Conservation (phyloP, 2,888 invertebrate species). For the Argyra leucocephala region DNA sequence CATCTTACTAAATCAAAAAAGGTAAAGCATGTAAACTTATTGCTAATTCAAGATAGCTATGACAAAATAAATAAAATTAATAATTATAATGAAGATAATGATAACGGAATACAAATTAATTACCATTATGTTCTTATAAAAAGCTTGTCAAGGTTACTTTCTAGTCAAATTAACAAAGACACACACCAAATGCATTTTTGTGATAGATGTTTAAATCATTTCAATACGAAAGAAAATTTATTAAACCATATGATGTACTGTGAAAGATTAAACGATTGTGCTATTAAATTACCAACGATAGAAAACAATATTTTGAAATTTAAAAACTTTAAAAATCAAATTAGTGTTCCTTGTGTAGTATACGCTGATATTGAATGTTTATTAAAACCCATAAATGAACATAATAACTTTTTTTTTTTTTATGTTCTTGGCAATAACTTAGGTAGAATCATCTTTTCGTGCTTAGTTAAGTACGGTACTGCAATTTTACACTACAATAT, state of each 20-base stretch:
- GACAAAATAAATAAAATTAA: neutral
- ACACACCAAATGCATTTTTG: neutral
- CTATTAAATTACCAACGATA: slow-evolving; percentile 22
- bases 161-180: neutral
- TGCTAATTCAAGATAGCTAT: neutral
- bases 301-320: slow-evolving; percentile 21
- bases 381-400: neutral
- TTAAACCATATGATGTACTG: neutral
- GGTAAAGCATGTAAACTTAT: neutral
- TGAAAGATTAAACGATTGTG: neutral
- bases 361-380: neutral
- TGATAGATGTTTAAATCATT: neutral
- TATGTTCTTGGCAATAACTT: no score
- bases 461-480: no score
- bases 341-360: neutral
- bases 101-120: neutral
- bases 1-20: neutral
- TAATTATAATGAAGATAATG: neutral
- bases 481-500: no score
- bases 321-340: slow-evolving; percentile 19
- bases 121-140: neutral
- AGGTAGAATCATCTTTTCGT: no score
- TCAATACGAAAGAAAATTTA: neutral
- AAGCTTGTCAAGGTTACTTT: neutral
- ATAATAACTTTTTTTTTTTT: no score